Percentiles rank a stretch among this genome's conserved stretches.
These are phyloP conservation scores for Chaetorhynchus papuensis DNA, from an alignment of 2,113 vertebrate species.

Conservation along the genomic window DNA sequence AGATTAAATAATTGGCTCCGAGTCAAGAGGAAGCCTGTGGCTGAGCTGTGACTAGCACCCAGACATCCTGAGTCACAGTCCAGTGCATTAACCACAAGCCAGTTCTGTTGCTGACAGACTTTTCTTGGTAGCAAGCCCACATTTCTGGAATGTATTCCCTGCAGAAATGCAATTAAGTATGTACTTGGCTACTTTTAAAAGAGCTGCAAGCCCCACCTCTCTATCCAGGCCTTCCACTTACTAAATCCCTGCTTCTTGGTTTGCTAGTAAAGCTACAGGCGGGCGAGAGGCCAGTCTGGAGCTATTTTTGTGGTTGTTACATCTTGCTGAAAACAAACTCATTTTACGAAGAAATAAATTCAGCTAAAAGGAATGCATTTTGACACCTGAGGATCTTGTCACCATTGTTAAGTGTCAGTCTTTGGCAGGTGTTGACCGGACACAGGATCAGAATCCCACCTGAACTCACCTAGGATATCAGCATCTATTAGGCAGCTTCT, in stretches of 20 bases:
- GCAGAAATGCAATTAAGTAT: constrained; percentile 48
- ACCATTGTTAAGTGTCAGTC: background rate
- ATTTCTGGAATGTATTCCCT: constrained; percentile 54
- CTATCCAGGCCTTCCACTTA: constrained; percentile 7
- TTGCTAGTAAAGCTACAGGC: constrained; percentile 24
- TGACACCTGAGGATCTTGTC: background rate
- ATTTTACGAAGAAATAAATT: background rate
- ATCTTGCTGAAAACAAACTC: background rate
- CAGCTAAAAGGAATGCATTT: background rate
- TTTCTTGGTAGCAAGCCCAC: constrained; percentile 41
- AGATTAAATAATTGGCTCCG: background rate
- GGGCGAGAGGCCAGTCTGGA: background rate
- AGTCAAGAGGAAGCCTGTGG: background rate
- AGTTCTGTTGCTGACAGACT: background rate
- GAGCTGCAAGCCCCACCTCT: constrained; percentile 22
- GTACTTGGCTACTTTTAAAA: constrained; percentile 32
- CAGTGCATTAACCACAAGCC: background rate
- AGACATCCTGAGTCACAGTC: constrained; percentile 35
- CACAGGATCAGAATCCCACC: background rate
- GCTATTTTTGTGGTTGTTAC: background rate
- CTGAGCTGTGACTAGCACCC: constrained; percentile 12
- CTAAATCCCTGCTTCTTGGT: constrained; percentile 11
- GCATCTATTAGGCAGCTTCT: background rate
- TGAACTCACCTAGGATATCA: background rate
- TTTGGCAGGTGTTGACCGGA: accelerated